phyloP scores from a whole-genome alignment of 2,888 invertebrate genomes.

The Aelia acuminata region DNA sequence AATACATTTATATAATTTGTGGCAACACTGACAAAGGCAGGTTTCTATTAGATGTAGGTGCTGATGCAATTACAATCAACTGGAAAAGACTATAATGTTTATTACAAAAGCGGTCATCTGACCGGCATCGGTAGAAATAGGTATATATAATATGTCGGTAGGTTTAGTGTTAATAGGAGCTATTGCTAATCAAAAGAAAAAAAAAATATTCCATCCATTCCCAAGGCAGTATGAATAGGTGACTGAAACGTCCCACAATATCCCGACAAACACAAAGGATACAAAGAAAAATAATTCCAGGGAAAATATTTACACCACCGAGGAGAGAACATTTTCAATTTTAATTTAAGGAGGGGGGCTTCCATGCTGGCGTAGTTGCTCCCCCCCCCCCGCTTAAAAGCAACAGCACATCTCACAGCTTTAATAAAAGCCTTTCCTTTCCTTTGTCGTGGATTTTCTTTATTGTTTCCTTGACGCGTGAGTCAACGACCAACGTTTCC shows the following conservation, averaged over 20 bases:
- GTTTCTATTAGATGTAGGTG: no score
- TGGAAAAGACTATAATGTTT: no score
- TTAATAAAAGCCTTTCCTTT: conserved; percentile 43
- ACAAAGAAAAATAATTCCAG: conserved; percentile 13
- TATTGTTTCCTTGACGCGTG: conserved; percentile 33
- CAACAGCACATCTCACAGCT: conserved; percentile 17
- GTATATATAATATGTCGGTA: no score
- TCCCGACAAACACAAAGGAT: background rate
- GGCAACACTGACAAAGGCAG: no score
- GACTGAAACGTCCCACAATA: background rate
- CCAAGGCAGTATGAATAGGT: background rate
- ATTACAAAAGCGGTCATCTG: no score
- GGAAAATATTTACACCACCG: conserved; percentile 15
- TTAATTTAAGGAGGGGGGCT: conserved; percentile 29
- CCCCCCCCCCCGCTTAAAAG: background rate
- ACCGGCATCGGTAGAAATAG: no score
- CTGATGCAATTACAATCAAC: no score
- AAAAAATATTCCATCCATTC: no score
- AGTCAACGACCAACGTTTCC: background rate
- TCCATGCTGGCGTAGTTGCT: background rate
- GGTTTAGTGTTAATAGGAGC: no score
- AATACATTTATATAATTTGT: no score
- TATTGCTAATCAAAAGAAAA: no score
- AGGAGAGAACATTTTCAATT: conserved; percentile 33
- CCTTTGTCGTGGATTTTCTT: conserved; percentile 28